Evolutionary conservation across 37 sponge, comb jelly and placozoan genomes (phyloP).

Genomic region (Corticium candelabrum): DNA sequence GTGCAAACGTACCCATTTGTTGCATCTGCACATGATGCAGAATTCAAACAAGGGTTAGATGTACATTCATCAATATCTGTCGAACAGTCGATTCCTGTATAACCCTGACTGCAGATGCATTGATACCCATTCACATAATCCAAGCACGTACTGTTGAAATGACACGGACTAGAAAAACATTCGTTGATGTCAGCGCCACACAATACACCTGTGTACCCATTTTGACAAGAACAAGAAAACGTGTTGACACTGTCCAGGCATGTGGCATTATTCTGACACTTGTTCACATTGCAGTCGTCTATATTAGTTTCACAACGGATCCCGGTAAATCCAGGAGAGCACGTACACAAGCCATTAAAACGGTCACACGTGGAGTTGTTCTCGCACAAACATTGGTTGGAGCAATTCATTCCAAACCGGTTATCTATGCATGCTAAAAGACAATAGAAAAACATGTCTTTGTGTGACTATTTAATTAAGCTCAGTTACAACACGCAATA

Average conservation of each 20-base stretch:
- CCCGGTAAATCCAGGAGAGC: not conserved
- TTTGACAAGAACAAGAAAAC: not conserved
- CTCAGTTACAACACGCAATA: too few species aligned
- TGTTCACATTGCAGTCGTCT: not conserved
- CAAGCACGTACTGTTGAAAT: not conserved
- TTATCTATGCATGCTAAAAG: too few species aligned
- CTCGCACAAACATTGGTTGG: too few species aligned
- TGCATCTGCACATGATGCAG: conserved; percentile 8
- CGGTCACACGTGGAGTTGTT: too few species aligned
- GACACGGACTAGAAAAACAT: not conserved
- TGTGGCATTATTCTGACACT: conserved; percentile 2
- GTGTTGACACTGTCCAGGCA: conserved; percentile 2
- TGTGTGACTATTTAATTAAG: too few species aligned
- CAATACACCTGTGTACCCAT: not conserved
- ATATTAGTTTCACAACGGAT: conserved; percentile 1
- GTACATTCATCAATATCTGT: conserved; percentile 13
- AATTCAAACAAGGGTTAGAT: not conserved
- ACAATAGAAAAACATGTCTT: too few species aligned
- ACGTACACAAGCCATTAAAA: too few species aligned
- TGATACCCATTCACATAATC: conserved; percentile 1
- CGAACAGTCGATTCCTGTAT: conserved; percentile 5
- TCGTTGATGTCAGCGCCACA: conserved; percentile 12
- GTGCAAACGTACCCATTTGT: conserved; percentile 6
- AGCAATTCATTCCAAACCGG: too few species aligned
- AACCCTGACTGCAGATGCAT: conserved; percentile 8